Evolutionary conservation across 2,797 vertebrate genomes (phyloP).

Genomic region (Ctenochaetus hawaiiensis): DNA sequence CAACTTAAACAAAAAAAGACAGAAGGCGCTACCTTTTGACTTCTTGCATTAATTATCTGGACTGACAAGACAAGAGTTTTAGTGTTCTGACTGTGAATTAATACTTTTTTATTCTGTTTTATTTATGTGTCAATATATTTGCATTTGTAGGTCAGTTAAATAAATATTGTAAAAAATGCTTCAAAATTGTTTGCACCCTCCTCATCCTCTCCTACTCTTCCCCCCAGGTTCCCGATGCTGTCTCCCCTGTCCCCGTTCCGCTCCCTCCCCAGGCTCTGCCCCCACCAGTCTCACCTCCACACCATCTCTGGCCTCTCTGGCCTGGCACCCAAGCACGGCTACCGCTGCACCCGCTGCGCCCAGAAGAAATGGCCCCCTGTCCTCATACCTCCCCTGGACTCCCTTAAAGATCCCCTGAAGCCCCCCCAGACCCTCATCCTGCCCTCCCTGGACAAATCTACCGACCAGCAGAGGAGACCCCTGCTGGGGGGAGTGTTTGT

Average conservation of each 20-base stretch:
- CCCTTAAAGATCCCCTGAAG: slow-evolving; percentile 77
- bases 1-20: neutral
- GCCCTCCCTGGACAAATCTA: slow-evolving; percentile 80
- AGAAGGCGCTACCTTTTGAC: neutral
- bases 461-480: slow-evolving; percentile 72
- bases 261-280: slow-evolving; percentile 86
- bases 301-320: slow-evolving; percentile 90
- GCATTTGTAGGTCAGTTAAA: neutral
- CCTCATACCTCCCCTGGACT: slow-evolving; percentile 79
- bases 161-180: neutral
- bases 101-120: neutral
- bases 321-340: slow-evolving; percentile 84
- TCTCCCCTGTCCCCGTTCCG: slow-evolving; percentile 84
- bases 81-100: neutral
- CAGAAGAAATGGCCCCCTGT: slow-evolving; percentile 94
- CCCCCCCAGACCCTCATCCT: slow-evolving; percentile 71
- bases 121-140: neutral
- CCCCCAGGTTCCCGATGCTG: slow-evolving; percentile 85
- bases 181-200: neutral
- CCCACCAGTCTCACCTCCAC: slow-evolving; percentile 94
- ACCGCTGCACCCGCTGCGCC: slow-evolving; percentile 91
- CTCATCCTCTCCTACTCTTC: neutral
- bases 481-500: slow-evolving; percentile 63
- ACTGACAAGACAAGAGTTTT: neutral
- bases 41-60: neutral